Evolutionary conservation across 2,797 vertebrate genomes (phyloP).

Genomic region (Diglossa cyanea): DNA sequence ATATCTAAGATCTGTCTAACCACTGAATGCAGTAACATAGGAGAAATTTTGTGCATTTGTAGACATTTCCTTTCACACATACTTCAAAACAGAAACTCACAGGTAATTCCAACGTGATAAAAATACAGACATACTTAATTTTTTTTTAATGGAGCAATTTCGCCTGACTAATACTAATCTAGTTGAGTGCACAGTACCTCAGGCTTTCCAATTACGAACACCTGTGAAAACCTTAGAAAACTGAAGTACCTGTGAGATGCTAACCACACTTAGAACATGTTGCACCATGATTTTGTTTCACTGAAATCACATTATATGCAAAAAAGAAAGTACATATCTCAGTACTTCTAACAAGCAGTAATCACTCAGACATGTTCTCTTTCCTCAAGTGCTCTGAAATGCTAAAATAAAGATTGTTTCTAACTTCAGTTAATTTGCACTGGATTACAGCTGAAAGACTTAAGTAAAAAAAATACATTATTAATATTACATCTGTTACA

Average conservation of each 20-base stretch:
- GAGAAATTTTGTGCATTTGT: background rate
- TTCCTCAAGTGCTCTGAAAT: background rate
- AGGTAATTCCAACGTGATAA: background rate
- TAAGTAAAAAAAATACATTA: background rate
- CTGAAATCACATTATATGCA: background rate
- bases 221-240: background rate
- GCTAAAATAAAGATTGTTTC: background rate
- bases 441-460: slow-evolving; percentile 13
- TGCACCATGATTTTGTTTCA: background rate
- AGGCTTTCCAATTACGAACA: background rate
- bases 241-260: background rate
- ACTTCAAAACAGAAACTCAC: background rate
- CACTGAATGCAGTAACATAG: background rate
- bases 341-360: background rate
- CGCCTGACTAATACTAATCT: background rate
- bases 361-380: background rate
- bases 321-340: background rate
- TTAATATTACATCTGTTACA: slow-evolving; percentile 52
- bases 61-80: background rate
- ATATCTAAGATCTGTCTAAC: background rate
- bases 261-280: background rate
- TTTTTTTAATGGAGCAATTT: background rate
- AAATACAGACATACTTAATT: background rate
- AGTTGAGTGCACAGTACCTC: background rate
- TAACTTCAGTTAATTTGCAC: slow-evolving; percentile 24